Evolutionary conservation across 92 coral and sea anemone species (phyloP).

Genomic region (Blastomussa wellsi): DNA sequence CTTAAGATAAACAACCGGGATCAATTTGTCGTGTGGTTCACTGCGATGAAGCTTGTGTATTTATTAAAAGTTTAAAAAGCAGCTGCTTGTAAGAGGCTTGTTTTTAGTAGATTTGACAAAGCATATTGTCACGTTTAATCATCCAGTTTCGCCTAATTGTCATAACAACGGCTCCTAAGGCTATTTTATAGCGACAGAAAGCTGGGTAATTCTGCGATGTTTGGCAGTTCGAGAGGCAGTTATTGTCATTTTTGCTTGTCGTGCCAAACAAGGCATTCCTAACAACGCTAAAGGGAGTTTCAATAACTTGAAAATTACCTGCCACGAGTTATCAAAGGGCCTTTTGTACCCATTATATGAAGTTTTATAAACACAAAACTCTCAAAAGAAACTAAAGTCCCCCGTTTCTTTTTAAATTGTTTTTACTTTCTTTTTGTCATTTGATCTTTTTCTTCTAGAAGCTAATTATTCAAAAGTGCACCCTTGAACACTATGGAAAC

Average conservation of each 20-base stretch:
- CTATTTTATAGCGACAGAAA: background rate
- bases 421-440: background rate
- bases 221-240: background rate
- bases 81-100: background rate
- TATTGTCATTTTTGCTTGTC: background rate
- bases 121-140: background rate
- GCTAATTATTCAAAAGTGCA: slow-evolving; percentile 5
- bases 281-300: background rate
- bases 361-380: background rate
- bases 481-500: background rate
- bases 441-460: background rate
- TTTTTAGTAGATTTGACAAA: background rate
- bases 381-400: background rate
- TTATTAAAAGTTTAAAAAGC: background rate
- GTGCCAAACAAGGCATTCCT: background rate
- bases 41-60: background rate
- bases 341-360: background rate
- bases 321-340: background rate
- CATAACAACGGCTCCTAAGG: background rate
- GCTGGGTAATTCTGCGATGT: background rate
- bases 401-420: slow-evolving; percentile 13
- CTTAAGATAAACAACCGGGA: background rate
- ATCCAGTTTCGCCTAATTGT: background rate
- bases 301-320: slow-evolving; percentile 2
- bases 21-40: background rate